Base-by-base conservation (phyloP, 2,797 vertebrate genomes). In the Sitta carolinensis region DNA sequence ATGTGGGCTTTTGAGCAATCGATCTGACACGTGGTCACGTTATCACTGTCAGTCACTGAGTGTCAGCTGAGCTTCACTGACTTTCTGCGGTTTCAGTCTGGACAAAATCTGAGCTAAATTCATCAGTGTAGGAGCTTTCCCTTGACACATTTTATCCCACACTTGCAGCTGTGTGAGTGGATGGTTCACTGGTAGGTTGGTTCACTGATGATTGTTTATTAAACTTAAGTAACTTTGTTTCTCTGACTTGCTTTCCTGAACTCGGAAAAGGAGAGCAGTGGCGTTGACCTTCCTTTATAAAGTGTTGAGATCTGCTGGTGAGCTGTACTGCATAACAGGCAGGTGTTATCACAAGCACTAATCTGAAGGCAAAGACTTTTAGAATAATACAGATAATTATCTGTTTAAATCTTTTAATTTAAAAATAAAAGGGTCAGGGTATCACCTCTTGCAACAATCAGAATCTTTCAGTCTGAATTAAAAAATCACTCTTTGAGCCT, bases 401-500 rank as follows among this genome's bases (percentile, higher is more conserved):
- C 70, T 85, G 26, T 70, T 85, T 70, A 87, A 94, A 55, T 83
- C 50, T 75, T 66, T 80, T 69, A 19, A 27, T 93, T 90, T 29
- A 34, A 91, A 91, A 93, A 88, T 77, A 77, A 92, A 61, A 4
- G 4, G 13, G 11, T 69, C 32, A 59, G 42, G 34, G 16, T 66
- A 62, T 74, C 17, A 62, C 25, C 11, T 89, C 50, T 34, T 64
- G 34, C 14, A 89, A 43, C 80, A 94, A 50, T 38, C 3, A 1
- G 25, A 43, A 32, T 92, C 82, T 85, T 92, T 87, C 91, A 64
- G 3, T 84, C 27, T 47, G 59, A 84, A 74, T 67, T 77, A 89
- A 77, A 63, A 89, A 90, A 66, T 94, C 15, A 13, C 50, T 83
- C 22, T 43, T 89, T 0, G 15, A 40, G 42, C 30, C 88, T 55